phyloP scores from a whole-genome alignment of 2,113 vertebrate genomes.

The Phalacrocorax aristotelis region DNA sequence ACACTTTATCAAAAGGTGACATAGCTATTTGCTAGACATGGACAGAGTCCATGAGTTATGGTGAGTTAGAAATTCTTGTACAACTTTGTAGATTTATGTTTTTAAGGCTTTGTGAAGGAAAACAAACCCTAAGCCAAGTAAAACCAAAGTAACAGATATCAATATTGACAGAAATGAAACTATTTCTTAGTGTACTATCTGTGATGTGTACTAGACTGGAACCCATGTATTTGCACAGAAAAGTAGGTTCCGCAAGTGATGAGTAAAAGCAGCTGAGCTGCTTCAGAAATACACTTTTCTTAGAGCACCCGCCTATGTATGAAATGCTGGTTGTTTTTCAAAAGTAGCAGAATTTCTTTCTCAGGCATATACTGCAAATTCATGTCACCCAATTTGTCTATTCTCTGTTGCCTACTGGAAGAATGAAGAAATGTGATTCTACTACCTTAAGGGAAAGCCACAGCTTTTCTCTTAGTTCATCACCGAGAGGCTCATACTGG shows the following conservation, averaged over 20 bases:
- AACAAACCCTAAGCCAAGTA: not conserved
- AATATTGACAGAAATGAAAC: not conserved
- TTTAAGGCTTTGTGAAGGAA: not conserved
- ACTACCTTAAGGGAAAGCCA: slow-evolving; percentile 84
- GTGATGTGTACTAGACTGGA: not conserved
- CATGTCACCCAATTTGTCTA: not conserved
- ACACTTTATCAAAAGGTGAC: not conserved
- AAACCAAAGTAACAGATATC: not conserved
- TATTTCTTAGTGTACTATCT: not conserved
- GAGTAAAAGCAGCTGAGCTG: not conserved
- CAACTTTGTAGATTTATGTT: not conserved
- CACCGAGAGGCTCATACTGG: slow-evolving; percentile 75
- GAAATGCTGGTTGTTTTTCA: not conserved
- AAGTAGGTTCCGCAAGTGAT: not conserved
- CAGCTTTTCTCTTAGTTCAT: slow-evolving; percentile 68
- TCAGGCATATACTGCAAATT: not conserved
- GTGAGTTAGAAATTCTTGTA: not conserved
- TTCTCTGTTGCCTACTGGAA: not conserved
- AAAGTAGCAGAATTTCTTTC: not conserved
- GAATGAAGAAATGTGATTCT: not conserved
- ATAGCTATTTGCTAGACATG: not conserved
- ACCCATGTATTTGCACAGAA: not conserved
- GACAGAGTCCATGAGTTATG: not conserved
- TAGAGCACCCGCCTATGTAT: not conserved
- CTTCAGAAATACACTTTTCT: not conserved